phyloP scores from a whole-genome alignment of 2,888 invertebrate species.

The Drosophila mayaguana region DNA sequence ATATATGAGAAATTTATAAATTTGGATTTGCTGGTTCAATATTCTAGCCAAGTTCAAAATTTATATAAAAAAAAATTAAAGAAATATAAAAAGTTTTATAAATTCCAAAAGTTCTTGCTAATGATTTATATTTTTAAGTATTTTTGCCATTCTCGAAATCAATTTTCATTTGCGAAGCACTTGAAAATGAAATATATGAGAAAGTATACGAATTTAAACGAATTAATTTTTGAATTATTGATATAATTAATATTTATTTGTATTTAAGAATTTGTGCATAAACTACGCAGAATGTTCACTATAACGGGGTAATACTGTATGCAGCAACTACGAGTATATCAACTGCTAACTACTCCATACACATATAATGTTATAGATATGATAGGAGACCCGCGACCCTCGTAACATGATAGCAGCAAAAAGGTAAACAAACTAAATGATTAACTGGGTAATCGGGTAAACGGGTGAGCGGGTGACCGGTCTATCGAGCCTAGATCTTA shows the following conservation, averaged over 20 bases:
- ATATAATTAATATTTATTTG: background rate
- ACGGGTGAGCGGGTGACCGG: conserved; percentile 3
- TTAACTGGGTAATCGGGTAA: conserved; percentile 11
- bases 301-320: background rate
- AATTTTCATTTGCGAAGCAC: background rate
- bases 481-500: background rate
- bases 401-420: conserved; percentile 7
- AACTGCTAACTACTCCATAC: background rate
- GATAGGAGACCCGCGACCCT: background rate
- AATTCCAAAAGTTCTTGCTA: background rate
- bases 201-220: background rate
- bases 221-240: background rate
- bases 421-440: conserved; percentile 12
- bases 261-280: background rate
- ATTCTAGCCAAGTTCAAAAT: background rate
- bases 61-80: background rate
- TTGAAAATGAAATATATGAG: background rate
- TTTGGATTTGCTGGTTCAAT: background rate
- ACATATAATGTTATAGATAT: conserved; percentile 11
- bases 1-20: background rate
- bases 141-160: background rate
- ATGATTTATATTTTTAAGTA: background rate
- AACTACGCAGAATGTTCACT: background rate
- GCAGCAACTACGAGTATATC: background rate
- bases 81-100: background rate